phyloP scores from a whole-genome alignment of 2,888 invertebrate genomes.

The Disparrhopalites patrizii region DNA sequence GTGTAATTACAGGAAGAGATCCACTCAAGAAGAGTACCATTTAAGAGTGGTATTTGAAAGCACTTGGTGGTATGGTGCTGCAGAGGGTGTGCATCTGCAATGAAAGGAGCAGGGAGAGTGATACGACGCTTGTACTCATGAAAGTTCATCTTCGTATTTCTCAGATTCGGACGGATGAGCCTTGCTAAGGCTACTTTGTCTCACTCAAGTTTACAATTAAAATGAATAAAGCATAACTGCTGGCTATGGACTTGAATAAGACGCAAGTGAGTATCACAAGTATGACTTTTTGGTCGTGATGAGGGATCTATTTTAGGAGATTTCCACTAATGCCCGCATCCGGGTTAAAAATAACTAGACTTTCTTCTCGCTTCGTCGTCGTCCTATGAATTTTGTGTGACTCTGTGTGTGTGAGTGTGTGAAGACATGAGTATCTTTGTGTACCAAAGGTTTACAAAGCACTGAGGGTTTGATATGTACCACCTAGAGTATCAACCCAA shows the following conservation, averaged over 20 bases:
- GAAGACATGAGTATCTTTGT: background rate
- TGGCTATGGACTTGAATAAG: slow-evolving; percentile 4
- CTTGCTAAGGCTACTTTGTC: background rate
- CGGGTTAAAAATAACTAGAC: slow-evolving; percentile 45
- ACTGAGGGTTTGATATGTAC: background rate
- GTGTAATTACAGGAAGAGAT: background rate
- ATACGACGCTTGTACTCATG: background rate
- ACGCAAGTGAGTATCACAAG: slow-evolving; percentile 5
- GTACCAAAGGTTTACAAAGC: background rate
- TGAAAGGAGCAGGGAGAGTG: background rate
- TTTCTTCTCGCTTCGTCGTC: slow-evolving; percentile 28
- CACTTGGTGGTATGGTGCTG: too few relatives aligned
- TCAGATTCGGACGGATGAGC: background rate
- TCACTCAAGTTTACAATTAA: slow-evolving; percentile 8
- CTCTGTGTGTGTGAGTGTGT: too few relatives aligned
- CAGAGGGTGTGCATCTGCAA: too few relatives aligned
- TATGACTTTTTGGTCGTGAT: slow-evolving; percentile 19
- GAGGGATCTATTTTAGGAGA: slow-evolving; percentile 42
- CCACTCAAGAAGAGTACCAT: background rate
- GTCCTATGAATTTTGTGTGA: slow-evolving; percentile 15
- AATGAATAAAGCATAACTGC: slow-evolving; percentile 11
- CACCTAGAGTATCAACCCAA: slow-evolving; percentile 1
- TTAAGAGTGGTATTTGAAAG: too few relatives aligned
- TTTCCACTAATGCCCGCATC: slow-evolving; percentile 46
- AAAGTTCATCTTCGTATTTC: background rate